Evolutionary conservation across 2,888 invertebrate genomes (phyloP), one percentile per base, ranked within the genome.

Genomic region (Pycnomerus fuliginosus): DNA sequence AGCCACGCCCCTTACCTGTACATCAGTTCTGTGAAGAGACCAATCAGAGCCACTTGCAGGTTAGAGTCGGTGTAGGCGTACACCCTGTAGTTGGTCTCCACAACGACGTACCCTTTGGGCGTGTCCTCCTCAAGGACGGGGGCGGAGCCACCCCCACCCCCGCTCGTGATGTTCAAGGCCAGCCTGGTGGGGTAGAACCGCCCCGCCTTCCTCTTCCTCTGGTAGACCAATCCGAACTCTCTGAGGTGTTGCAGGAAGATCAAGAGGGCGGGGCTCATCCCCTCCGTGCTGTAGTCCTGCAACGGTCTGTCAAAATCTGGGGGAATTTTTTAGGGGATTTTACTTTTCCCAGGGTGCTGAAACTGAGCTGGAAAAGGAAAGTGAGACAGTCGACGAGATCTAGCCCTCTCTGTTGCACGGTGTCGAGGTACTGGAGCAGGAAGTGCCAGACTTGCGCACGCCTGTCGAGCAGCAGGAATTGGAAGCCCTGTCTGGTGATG

Each of bases 401-500:
- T 52, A 95, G 77, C 5, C 89, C 90, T 47, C 92, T 77, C 55
- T 85, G 84, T 73, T 92, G 89, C 3, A 94, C 90, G 1, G 94
- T 94, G 63, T 94, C 93, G 50, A 98, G 76, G 74, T 97, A 97
- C 69, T 96, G 94, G 15, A 97, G 81, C 65, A 99, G 86, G 73
- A 99, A 99, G 71, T 94, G 87, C 98, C 98, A 99, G 23, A 99
- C 87, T 78, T 96, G 96, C 28, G 93, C 88, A 5, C 92, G 85
- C 0, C 94, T 90, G 67, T 95, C 95, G 46, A 98, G 76, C 13
- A 99, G 77, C 12, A 99, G 76, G 72, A 99, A 99, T 74, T 99
- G 98, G 73, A 99, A 99, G 1, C 99, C 99, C 52, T 91, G 89
- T 50, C 90, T 83, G 0, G 97, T 97, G 52, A 98, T 97, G 10